These are phyloP conservation scores for Meloidogyne chitwoodi DNA, from an alignment of 1,140 invertebrate genomes.

Conservation along the genomic window DNA sequence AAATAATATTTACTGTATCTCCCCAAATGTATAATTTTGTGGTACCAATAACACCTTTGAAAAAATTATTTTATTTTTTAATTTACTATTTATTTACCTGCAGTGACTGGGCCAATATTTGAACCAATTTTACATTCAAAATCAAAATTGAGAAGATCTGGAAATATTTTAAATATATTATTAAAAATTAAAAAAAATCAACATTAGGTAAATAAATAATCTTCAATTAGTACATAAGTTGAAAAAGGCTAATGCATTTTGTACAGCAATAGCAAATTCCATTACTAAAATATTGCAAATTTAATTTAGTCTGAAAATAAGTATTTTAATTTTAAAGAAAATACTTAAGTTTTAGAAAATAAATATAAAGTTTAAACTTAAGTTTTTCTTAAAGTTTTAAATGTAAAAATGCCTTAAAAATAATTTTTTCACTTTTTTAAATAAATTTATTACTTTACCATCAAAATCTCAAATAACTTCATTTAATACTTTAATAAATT, in stretches of 20 bases:
- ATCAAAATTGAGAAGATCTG: slow-evolving; percentile 57
- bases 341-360: no score
- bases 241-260: slow-evolving; percentile 50
- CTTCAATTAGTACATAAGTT: slow-evolving; percentile 37
- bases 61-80: background rate
- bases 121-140: slow-evolving; percentile 57
- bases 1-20: slow-evolving; percentile 87
- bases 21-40: slow-evolving; percentile 79
- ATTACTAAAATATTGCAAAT: slow-evolving; percentile 44
- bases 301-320: background rate
- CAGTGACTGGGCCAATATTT: slow-evolving; percentile 58
- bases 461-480: slow-evolving; percentile 91
- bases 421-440: no score
- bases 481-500: slow-evolving; percentile 86
- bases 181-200: no score
- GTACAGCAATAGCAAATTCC: slow-evolving; percentile 57
- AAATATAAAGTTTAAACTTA: no score
- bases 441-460: slow-evolving; percentile 3
- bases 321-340: no score
- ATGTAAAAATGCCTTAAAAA: no score
- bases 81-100: slow-evolving; percentile 14
- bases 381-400: no score
- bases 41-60: slow-evolving; percentile 76
- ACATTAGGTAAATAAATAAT: background rate
- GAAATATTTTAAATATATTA: background rate